Evolutionary conservation across 2,888 invertebrate genomes (phyloP).

Genomic region (Mythimna pallens): DNA sequence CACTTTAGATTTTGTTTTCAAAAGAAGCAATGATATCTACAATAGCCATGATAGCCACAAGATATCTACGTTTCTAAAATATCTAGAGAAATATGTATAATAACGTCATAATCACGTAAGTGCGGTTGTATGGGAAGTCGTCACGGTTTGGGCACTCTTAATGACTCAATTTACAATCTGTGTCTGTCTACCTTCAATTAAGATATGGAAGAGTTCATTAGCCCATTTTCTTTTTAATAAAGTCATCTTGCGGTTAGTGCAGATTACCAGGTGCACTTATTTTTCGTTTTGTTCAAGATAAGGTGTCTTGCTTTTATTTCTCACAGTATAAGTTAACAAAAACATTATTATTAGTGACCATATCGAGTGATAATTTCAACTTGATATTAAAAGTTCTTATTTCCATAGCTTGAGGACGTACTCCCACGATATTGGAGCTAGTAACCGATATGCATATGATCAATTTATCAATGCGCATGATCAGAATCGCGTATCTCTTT

Average conservation of each 20-base stretch:
- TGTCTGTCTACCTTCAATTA: neutral
- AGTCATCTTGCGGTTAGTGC: neutral
- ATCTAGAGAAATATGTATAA: too few relatives aligned
- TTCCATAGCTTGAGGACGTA: slow-evolving; percentile 65
- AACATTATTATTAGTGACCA: slow-evolving; percentile 10
- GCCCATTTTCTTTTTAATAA: neutral
- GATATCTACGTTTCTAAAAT: too few relatives aligned
- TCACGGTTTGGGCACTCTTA: neutral
- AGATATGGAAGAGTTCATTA: neutral
- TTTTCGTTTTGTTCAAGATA: slow-evolving; percentile 4
- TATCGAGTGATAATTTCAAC: slow-evolving; percentile 32
- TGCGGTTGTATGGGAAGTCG: too few relatives aligned
- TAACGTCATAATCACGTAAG: too few relatives aligned
- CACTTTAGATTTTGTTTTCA: too few relatives aligned
- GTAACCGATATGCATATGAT: slow-evolving; percentile 85
- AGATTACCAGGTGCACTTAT: neutral
- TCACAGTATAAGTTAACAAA: slow-evolving; percentile 27
- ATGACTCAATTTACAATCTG: neutral
- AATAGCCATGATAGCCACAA: too few relatives aligned
- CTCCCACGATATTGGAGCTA: slow-evolving; percentile 80
- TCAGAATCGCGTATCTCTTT: slow-evolving; percentile 83
- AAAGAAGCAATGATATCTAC: too few relatives aligned
- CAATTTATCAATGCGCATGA: slow-evolving; percentile 86
- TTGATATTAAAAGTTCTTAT: slow-evolving; percentile 50
- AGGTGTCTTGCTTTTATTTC: slow-evolving; percentile 6